Base-by-base conservation (phyloP, 2,888 invertebrate genomes). In the Cheilosia pagana region DNA sequence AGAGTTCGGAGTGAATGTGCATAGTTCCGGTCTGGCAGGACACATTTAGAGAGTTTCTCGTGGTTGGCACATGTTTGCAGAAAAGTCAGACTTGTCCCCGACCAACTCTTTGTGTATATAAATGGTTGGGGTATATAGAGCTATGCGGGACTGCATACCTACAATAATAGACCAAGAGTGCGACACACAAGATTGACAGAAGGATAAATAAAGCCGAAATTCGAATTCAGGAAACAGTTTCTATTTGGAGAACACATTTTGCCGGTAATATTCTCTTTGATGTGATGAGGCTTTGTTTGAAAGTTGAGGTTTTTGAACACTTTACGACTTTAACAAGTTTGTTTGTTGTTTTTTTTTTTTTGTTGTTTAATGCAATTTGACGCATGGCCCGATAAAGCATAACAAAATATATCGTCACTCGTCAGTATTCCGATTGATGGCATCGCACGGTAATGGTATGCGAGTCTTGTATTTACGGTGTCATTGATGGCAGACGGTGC, bases 1-100 rank as follows among this genome's bases (percentile, higher is more conserved):
- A 4, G 8, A 59, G 39, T 60, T 59, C 16, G 45, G 59, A 48
- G 7, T 35, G 53, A 50, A 59, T 68, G 39, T 52, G 53, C 41
- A 41, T 59, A 65, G 59, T 65, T 79, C 65, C 65, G 65, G 65
- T 74, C 60, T 16, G 55, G 21, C 21, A 53, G 72, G 53, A 72
- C 65, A 72, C 45, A 67, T 62, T 74, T 55, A 50, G 60, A 75
- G 62, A 74, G 57, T 63, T 81, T 63, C 63, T 68, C 60, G 81
- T 81, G 75, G 75, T 75, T 63, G 65, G 50, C 43, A 72, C 35
- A 67, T 79, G 60, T 79, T 60, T 79, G 67, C 52, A 53, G 59
- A 72, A 52, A 72, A 50, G 45, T 65, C 72, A 39, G 65, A 79
- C 72, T 78, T 41, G 6, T 19, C 41, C 39, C 10, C 19, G 28